Conservation (phyloP, 1,140 invertebrate genomes). For the Drosophila sturtevanti region DNA sequence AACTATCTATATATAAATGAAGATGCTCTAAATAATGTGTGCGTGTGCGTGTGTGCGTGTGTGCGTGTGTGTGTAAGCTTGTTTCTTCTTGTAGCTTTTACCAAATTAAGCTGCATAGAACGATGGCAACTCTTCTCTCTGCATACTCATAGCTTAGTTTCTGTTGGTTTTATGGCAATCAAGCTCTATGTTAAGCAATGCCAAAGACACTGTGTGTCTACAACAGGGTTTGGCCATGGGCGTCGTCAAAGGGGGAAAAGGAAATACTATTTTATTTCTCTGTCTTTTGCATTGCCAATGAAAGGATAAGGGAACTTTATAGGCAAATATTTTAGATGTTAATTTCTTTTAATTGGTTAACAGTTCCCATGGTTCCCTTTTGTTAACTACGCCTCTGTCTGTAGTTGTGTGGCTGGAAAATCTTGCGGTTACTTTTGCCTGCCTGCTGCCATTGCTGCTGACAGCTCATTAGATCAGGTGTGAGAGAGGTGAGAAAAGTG, state of each 20-base stretch:
- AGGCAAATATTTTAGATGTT: too few species aligned
- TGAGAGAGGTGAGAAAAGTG: slow-evolving; percentile 23
- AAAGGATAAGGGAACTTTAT: too few species aligned
- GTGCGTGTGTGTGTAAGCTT: slow-evolving; percentile 8
- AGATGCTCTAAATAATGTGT: slow-evolving; percentile 15
- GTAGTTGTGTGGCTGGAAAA: slow-evolving; percentile 31
- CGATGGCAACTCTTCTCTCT: background rate
- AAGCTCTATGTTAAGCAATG: slow-evolving; percentile 14
- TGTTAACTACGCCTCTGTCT: background rate
- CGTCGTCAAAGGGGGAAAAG: background rate
- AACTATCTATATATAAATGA: slow-evolving; percentile 35
- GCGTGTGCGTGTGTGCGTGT: slow-evolving; percentile 6
- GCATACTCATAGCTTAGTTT: slow-evolving; percentile 9
- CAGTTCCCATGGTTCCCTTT: too few species aligned
- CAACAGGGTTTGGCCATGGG: background rate
- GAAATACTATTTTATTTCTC: too few species aligned
- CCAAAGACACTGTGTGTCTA: slow-evolving; percentile 8
- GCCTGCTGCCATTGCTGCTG: slow-evolving; percentile 43
- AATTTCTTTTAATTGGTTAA: too few species aligned
- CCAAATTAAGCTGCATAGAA: slow-evolving; percentile 22
- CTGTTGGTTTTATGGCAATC: slow-evolving; percentile 19
- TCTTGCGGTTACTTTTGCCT: slow-evolving; percentile 53
- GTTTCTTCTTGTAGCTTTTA: slow-evolving; percentile 3
- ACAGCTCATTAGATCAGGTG: slow-evolving; percentile 58
- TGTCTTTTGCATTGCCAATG: too few species aligned